Base-by-base conservation (phyloP, 2,888 invertebrate species). In the Lithophane semibrunnea region DNA sequence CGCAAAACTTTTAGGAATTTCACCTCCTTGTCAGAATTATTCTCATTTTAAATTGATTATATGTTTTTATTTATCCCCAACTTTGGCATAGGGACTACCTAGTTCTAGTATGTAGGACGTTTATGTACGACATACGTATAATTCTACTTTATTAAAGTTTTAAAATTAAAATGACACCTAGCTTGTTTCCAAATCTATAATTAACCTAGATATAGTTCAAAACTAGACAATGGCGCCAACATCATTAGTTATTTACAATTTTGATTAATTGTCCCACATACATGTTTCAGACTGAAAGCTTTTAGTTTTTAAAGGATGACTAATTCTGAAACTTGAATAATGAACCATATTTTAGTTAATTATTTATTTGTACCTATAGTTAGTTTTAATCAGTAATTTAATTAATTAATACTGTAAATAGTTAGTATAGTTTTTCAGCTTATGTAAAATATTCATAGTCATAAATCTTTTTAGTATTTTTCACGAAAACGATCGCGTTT, bases 201-300 rank as follows among this genome's bases (percentile, higher is more conserved):
- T 81, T 72, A 76, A 42, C 71, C 63, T 81, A 54, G n/a, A 60
- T 60, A 21, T n/a, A 58, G 68, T 68, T 72, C 29, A 68, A 63
- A 58, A 68, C 67, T 71, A 54, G n/a, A 24, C 29, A 44, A 67
- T 54, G 52, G 37, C 1, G n/a, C 24, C 5, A 56, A 18, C 9
- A 13, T 61, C 80, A 75, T 81, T 72, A 52, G 12, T 69, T 60
- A 68, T 81, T 76, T 47, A 72, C 29, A 29, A 70, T 24, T n/a
- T 80, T 49, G 21, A 70, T 67, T 29, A 81, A 49, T 68, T 9
- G 76, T 69, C 37, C 49, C 5, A 68, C 54, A 29, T 1, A 60
- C 16, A 47, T 10, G 42, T 47, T 67, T 71, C 18, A 54, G 47
- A 60, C 24, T 71, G 12, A 76, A 71, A 76, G 82, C 68, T 81